Percentiles rank a stretch among this genome's conserved stretches.
phyloP scores from a whole-genome alignment of 2,797 vertebrate species.

The Pseudochirops corinnae region DNA sequence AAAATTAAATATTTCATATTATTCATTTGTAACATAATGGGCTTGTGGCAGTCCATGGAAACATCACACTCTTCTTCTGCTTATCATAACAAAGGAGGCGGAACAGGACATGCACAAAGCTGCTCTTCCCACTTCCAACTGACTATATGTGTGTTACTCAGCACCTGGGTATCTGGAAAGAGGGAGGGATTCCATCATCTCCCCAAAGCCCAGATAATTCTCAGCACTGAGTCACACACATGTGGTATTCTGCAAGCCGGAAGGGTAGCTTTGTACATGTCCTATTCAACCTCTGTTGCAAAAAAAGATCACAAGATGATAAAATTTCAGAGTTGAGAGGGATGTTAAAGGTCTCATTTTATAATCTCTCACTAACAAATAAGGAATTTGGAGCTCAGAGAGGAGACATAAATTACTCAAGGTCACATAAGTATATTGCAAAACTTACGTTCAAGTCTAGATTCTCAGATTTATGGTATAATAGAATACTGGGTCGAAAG shows the following conservation, averaged over 20 bases:
- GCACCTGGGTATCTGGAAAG: neutral
- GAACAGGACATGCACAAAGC: neutral
- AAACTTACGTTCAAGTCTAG: neutral
- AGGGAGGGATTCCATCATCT: neutral
- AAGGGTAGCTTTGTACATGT: neutral
- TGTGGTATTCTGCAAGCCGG: neutral
- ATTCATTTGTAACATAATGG: neutral
- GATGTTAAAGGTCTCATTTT: neutral
- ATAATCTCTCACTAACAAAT: neutral
- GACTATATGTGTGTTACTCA: neutral
- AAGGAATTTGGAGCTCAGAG: neutral
- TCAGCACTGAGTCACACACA: neutral
- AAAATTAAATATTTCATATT: neutral
- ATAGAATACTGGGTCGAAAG: neutral
- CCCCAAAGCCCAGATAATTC: neutral
- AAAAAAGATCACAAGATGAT: neutral
- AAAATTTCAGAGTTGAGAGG: neutral
- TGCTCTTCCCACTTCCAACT: neutral
- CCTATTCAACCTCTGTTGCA: neutral
- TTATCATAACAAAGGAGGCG: neutral
- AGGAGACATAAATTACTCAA: neutral
- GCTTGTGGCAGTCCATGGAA: neutral
- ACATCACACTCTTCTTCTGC: neutral
- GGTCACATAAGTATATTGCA: neutral
- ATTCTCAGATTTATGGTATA: neutral